Conservation (phyloP, 2,113 vertebrate species). For the Amblyopsis rosae region DNA sequence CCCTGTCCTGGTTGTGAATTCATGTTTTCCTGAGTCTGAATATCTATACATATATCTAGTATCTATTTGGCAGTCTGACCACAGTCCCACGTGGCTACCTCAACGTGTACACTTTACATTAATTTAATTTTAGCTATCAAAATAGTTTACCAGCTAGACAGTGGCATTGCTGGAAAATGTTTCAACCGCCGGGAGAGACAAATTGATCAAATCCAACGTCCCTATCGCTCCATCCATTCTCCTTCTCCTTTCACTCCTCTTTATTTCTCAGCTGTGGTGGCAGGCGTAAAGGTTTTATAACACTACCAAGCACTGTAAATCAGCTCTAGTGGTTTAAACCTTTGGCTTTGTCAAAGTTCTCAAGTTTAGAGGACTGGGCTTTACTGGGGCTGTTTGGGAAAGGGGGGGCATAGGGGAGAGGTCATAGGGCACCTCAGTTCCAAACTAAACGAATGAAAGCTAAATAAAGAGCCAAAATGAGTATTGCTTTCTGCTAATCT, state of each 20-base stretch:
- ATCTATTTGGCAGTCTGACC: conserved; percentile 67
- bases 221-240: conserved; percentile 17
- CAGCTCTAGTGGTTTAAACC: conserved; percentile 64
- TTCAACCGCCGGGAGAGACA: no score
- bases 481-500: neutral
- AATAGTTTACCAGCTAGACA: conserved; percentile 49
- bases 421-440: conserved; percentile 38
- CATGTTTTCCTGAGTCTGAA: conserved; percentile 67
- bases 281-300: conserved; percentile 62
- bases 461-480: conserved; percentile 13
- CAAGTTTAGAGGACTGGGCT: conserved; percentile 55
- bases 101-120: conserved; percentile 57
- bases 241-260: conserved; percentile 36
- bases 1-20: conserved; percentile 75
- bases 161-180: no score
- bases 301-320: conserved; percentile 67
- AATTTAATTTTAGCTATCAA: conserved; percentile 55
- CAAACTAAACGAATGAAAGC: conserved; percentile 14
- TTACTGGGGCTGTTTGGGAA: conserved; percentile 15
- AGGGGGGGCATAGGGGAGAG: conserved; percentile 36
- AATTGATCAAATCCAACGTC: no score
- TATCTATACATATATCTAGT: conserved; percentile 63
- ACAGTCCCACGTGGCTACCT: conserved; percentile 49
- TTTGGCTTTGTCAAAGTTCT: conserved; percentile 74
- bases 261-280: conserved; percentile 27